Evolutionary conservation across 2,113 vertebrate species (phyloP), one percentile per base, ranked within the genome.

Genomic region (Nipponia nippon): DNA sequence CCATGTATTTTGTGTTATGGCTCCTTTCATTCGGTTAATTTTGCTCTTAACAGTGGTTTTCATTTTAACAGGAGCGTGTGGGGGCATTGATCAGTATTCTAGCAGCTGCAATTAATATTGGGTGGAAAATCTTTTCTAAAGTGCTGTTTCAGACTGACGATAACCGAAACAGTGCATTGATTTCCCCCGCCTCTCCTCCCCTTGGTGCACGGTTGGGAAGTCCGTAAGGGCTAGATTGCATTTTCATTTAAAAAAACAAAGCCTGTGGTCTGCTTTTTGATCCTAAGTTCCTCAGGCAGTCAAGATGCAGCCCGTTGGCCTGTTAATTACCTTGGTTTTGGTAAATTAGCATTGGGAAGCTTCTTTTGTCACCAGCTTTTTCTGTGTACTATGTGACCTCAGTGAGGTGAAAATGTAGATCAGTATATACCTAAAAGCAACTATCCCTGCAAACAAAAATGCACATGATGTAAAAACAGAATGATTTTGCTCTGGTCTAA

Each of bases 391-490:
- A 3, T 32, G 25, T 12, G 50, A 75, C 34, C 69, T 84, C 38
- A 18, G 52, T 21, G 52, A 67, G 9, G 36, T 86, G 80, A 53
- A 73, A 77, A 32, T 10, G 32, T 44, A 52, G 30, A 58, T 80
- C 15, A 3, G 23, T 32, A 2, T 16, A 13, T 30, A 29, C 25
- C 1, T 44, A 15, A 80, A 67, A 84, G 9, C 42, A 66, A 1
- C 56, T 26, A 0, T n/a, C 52, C 44, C 29, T 52, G 82, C 36
- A 42, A 38, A n/a, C 25, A 23, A 13, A 82, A 56, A 6, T 8
- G 1, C 10, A 4, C 2, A 0, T 10, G 13, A 13, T 32, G 15
- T 52, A 49, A 65, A 77, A 70, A 1, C 55, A 50, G 62, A 22
- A 25, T 23, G 8, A 17, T n/a, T 75, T 66, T 62, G 12, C 38